These are phyloP conservation scores for Brevimyrus niger DNA, from an alignment of 2,113 vertebrate genomes.

Conservation along the genomic window DNA sequence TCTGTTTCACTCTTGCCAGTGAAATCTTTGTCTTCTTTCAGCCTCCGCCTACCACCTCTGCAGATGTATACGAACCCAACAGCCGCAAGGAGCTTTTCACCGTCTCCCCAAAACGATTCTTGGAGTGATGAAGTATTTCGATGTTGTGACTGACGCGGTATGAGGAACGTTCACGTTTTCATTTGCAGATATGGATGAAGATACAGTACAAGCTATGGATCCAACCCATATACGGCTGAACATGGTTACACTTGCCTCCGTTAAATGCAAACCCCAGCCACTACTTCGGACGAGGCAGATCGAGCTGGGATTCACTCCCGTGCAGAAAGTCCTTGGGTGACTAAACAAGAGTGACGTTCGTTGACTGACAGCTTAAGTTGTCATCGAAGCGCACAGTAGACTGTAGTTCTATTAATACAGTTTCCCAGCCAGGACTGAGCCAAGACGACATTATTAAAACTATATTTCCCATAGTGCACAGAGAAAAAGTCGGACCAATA, in stretches of 20 bases:
- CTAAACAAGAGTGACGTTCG: conserved; percentile 36
- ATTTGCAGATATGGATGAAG: conserved; percentile 35
- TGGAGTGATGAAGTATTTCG: conserved; percentile 22
- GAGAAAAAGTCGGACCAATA: not conserved
- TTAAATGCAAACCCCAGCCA: conserved; percentile 22
- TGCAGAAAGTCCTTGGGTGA: conserved; percentile 19
- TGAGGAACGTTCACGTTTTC: conserved; percentile 32
- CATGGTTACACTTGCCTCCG: conserved; percentile 38
- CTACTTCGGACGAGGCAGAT: conserved; percentile 20
- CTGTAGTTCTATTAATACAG: conserved; percentile 23
- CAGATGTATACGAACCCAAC: conserved; percentile 28
- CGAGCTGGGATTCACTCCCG: conserved; percentile 24
- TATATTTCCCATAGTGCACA: conserved; percentile 36
- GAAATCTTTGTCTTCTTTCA: conserved; percentile 30
- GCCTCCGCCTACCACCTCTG: conserved; percentile 28
- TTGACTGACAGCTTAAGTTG: conserved; percentile 37
- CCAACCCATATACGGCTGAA: conserved; percentile 37
- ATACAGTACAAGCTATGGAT: conserved; percentile 25
- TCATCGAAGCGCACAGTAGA: not conserved
- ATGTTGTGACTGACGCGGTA: conserved; percentile 24
- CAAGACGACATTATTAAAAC: not conserved
- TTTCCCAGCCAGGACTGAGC: not conserved
- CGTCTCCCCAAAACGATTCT: conserved; percentile 20
- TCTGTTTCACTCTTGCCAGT: conserved; percentile 23
- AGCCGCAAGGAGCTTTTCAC: conserved; percentile 27